A percentile compares a stretch with the other conserved stretches of the same genome.
Evolutionary conservation across 2,113 vertebrate species (phyloP).

Genomic region (Peromyscus leucopus): DNA sequence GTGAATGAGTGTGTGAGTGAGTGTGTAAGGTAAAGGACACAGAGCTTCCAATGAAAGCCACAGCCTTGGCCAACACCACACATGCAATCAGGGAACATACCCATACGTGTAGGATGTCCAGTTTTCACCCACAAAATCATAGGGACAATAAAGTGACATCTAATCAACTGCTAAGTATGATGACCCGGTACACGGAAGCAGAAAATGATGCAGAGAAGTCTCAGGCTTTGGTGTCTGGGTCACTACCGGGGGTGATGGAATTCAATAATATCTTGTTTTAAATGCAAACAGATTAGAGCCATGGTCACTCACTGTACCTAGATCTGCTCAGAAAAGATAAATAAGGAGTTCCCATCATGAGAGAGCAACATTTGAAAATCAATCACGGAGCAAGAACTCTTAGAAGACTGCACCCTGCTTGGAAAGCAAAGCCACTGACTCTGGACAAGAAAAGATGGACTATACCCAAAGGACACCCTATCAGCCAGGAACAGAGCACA

Average conservation of each 20-base stretch:
- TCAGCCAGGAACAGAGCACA: neutral
- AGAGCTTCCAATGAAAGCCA: neutral
- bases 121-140: neutral
- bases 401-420: neutral
- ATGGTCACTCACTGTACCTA: neutral
- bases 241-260: neutral
- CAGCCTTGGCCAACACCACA: neutral
- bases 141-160: neutral
- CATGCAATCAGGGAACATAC: neutral
- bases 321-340: constrained; percentile 1
- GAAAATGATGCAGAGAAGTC: neutral
- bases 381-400: neutral
- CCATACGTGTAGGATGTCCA: fast-evolving
- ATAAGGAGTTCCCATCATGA: neutral
- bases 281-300: neutral
- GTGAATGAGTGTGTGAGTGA: neutral
- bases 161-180: neutral
- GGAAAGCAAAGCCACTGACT: neutral
- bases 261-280: neutral
- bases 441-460: neutral
- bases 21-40: neutral
- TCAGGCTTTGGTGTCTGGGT: neutral
- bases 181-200: neutral
- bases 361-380: neutral
- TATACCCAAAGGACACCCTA: neutral